Evolutionary conservation across 2,888 invertebrate genomes (phyloP).

Genomic region (Mamestra brassicae): DNA sequence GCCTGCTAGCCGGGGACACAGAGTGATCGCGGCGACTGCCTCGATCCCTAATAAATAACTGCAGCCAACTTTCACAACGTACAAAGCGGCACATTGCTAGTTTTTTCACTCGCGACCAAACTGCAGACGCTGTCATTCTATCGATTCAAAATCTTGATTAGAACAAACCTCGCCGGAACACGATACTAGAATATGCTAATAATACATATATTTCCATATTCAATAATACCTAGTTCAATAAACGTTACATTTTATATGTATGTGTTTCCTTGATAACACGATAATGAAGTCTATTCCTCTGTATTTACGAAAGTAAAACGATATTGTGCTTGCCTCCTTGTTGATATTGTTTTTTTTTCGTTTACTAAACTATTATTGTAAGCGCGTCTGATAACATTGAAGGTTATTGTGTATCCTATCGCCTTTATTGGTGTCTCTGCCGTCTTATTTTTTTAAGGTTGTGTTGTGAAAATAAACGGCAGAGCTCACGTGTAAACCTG

Average conservation of each 20-base stretch:
- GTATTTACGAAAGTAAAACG: constrained; percentile 51
- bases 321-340: constrained; percentile 36
- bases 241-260: constrained; percentile 47
- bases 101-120: constrained; percentile 67
- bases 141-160: constrained; percentile 60
- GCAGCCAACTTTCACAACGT: constrained; percentile 73
- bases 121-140: constrained; percentile 65
- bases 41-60: constrained; percentile 86
- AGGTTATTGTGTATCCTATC: constrained; percentile 52
- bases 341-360: constrained; percentile 55
- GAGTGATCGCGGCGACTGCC: constrained; percentile 82
- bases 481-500: constrained; percentile 55
- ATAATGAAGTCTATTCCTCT: constrained; percentile 46
- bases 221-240: constrained; percentile 42
- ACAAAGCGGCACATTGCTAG: constrained; percentile 68
- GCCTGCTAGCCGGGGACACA: constrained; percentile 74
- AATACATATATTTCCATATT: constrained; percentile 39
- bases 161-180: constrained; percentile 34
- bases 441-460: constrained; percentile 48
- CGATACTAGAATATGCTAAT: constrained; percentile 28
- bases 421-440: constrained; percentile 39
- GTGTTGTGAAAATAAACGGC: constrained; percentile 54
- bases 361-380: constrained; percentile 60
- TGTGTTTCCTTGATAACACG: constrained; percentile 46
- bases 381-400: constrained; percentile 53